Evolutionary conservation across 2,888 invertebrate species (phyloP), one percentile per base, ranked within the genome.

Genomic region (Alitta virens): DNA sequence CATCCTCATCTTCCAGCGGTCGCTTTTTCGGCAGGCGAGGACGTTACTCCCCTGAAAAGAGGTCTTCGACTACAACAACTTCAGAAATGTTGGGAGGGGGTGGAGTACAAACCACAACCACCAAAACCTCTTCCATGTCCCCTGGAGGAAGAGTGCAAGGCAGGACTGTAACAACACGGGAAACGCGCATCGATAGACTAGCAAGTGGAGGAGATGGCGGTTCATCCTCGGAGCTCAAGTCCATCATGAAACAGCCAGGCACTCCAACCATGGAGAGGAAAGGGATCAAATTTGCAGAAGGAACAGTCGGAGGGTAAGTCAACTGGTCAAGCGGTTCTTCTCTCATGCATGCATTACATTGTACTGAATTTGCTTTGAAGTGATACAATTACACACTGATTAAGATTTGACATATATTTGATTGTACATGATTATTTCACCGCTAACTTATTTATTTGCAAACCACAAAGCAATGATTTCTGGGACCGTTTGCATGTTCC

Each of bases 211-310:
- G 27, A 2, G 59, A 53, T 16, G 51, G 24, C 21, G 25, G 12
- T 49, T 7, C 21, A 16, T 16, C 9, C 26, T 40, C 38, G 9
- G 50, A 68, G 23, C 63, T 73, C n/a, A 76, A 73, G 57, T 79
- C 78, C 16, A 76, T 75, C 61, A 78, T 80, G 74, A 80, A 79
- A 70, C 72, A 74, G 51, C 72, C 62, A 1, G 61, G 71, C 23
- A 66, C 60, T 2, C 38, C 60, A n/a, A 52, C 52, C 52, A 72
- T 72, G 21, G 65, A 66, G 21, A 78, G 75, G 68, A 75, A 73
- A 61, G 80, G 75, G 49, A 79, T 80, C 60, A 75, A 71, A 9
- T 80, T 80, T 70, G 78, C 79, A 33, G 78, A 78, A 49, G 72
- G 62, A 18, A 60, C 64, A 23, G 27, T 53, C 2, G 65, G 60